phyloP scores from a whole-genome alignment of 2,797 vertebrate genomes.

The Ambastaia sidthimunki region DNA sequence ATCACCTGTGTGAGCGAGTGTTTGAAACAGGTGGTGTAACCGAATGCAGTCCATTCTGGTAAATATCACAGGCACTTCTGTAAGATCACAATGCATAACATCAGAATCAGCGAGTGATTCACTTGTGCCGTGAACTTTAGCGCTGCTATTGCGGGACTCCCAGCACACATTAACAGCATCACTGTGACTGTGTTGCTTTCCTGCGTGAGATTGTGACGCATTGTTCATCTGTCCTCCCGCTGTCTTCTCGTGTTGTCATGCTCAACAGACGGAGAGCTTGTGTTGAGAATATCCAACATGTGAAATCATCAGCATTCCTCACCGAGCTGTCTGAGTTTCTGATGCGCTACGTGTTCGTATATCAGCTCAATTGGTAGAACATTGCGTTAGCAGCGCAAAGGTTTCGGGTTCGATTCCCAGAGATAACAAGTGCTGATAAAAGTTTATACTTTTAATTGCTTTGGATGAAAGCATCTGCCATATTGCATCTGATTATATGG shows the following conservation, averaged over 20 bases:
- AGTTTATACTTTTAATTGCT: too few relatives aligned
- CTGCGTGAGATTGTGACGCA: slow-evolving; percentile 33
- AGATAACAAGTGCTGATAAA: too few relatives aligned
- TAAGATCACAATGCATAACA: slow-evolving; percentile 7
- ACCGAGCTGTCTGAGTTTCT: slow-evolving; percentile 17
- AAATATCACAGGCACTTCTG: neutral
- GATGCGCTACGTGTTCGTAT: neutral
- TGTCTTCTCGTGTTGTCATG: slow-evolving; percentile 6
- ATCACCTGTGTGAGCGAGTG: neutral
- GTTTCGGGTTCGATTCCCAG: too few relatives aligned
- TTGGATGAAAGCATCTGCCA: too few relatives aligned
- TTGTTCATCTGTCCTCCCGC: neutral
- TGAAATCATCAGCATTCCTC: slow-evolving; percentile 25
- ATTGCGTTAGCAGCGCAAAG: too few relatives aligned
- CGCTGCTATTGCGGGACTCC: slow-evolving; percentile 18
- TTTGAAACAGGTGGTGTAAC: neutral
- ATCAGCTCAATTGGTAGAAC: neutral
- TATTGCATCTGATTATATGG: too few relatives aligned
- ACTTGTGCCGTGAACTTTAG: slow-evolving; percentile 1
- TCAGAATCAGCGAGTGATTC: slow-evolving; percentile 8
- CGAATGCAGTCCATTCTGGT: neutral
- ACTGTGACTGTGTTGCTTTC: slow-evolving; percentile 13
- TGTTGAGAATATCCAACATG: neutral
- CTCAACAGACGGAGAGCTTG: slow-evolving; percentile 14
- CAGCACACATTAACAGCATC: neutral